Evolutionary conservation across 2,888 invertebrate species (phyloP), one percentile per base, ranked within the genome.

Genomic region (Drosophila robusta): DNA sequence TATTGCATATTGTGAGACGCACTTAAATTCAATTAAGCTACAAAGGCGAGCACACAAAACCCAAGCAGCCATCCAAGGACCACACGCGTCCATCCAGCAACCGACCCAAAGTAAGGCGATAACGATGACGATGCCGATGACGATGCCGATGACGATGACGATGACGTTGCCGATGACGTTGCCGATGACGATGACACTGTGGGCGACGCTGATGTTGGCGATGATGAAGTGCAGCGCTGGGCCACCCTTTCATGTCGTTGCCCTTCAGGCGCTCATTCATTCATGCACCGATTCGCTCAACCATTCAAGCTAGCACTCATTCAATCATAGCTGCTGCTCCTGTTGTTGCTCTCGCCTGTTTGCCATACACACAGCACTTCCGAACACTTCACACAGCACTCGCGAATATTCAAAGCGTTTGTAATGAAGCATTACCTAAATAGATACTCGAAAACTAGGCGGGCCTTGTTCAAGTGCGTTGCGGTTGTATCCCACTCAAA

Each of bases 1-100:
- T 81, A 84, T 84, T 84, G 84, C 89, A 85, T 89, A 85, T 89
- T 87, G 80, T 82, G 80, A 70, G 74, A 70, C 89, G 75, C 87
- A 78, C 87, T 89, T 76, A 87, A 85, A 85, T 89, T 85, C 89
- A 85, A 85, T 85, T 85, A 89, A 87, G 77, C 85, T 78, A 81
- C 87, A 84, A 85, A 85, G 84, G 79, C 89, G 72, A 74, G 72
- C 71, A 66, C 73, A 78, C 70, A 70, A 68, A 69, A 73, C 69
- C 61, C 44, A 64, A 52, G 67, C 65, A 67, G 11, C 54, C 68
- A 69, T 26, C 58, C 58, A 68, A 50, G 42, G 41, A 55, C 78
- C 70, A 74, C 72, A 66, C 64, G 66, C 70, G 66, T 67, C 66
- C 78, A 70, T 62, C 62, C 60, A 54, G 47, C 12, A 45, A 39